Evolutionary conservation across 2,113 vertebrate species (phyloP).

Genomic region (Furnarius figulus): DNA sequence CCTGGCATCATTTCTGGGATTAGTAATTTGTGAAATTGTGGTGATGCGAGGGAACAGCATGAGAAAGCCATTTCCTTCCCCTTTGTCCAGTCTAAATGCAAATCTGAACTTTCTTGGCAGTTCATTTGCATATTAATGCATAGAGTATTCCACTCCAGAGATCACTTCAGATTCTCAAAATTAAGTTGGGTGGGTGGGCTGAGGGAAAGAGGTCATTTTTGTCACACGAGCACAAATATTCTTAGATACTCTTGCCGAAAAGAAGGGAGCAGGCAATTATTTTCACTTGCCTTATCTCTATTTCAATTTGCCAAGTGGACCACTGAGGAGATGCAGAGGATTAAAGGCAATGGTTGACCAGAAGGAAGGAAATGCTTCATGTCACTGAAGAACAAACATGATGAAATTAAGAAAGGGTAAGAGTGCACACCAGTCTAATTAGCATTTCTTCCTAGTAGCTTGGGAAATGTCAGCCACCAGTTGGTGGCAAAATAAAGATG

Average conservation of each 20-base stretch:
- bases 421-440: conserved; percentile 78
- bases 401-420: conserved; percentile 75
- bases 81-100: conserved; percentile 81
- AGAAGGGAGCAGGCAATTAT: not conserved
- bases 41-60: conserved; percentile 61
- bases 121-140: conserved; percentile 78
- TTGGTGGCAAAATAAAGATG: conserved; percentile 85
- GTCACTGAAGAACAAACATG: conserved; percentile 43
- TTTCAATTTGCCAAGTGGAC: conserved; percentile 1
- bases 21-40: conserved; percentile 72
- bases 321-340: not conserved
- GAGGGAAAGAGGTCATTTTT: conserved; percentile 60
- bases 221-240: conserved; percentile 4
- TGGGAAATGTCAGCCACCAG: conserved; percentile 83
- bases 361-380: conserved; percentile 28
- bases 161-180: conserved; percentile 75
- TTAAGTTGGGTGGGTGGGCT: conserved; percentile 68
- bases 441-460: conserved; percentile 79
- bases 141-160: conserved; percentile 72
- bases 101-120: conserved; percentile 77
- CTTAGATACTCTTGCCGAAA: not conserved
- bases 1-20: conserved; percentile 71
- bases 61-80: conserved; percentile 68
- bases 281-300: not conserved
- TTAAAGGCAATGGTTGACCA: conserved; percentile 44